phyloP scores from a whole-genome alignment of 2,113 vertebrate species.

The Phaethon lepturus region DNA sequence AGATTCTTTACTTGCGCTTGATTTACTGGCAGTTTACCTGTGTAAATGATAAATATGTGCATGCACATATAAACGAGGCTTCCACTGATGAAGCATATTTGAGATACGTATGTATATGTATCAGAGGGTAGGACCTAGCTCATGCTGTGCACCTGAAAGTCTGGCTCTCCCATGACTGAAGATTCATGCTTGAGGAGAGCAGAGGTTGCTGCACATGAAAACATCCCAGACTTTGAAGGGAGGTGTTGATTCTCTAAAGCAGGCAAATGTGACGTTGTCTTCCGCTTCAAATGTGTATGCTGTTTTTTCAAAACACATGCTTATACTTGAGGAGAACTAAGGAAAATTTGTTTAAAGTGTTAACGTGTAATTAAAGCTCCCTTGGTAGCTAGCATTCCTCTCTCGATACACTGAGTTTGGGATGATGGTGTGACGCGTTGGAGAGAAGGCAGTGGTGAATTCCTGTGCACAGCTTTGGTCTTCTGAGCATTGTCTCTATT shows the following conservation, averaged over 20 bases:
- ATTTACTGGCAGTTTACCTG: not conserved
- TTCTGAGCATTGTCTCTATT: not conserved
- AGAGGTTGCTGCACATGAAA: not conserved
- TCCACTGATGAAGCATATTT: not conserved
- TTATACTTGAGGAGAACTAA: not conserved
- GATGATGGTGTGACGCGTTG: rapidly evolving
- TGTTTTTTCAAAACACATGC: not conserved
- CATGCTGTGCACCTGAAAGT: not conserved
- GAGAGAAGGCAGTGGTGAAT: not conserved
- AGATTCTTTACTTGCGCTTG: not conserved
- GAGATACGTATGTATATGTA: not conserved
- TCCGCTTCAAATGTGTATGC: not conserved
- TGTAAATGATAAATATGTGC: not conserved
- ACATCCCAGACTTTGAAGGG: not conserved
- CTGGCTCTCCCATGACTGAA: not conserved
- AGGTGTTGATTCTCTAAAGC: not conserved
- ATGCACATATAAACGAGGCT: not conserved
- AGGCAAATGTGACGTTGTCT: not conserved
- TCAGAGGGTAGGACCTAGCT: not conserved
- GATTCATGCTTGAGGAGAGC: not conserved
- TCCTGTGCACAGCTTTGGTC: not conserved
- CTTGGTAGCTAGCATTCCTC: not conserved
- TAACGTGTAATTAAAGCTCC: not conserved
- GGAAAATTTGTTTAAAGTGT: not conserved
- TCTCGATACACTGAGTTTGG: rapidly evolving